phyloP scores from a whole-genome alignment of 2,113 vertebrate species.

The Anarrhichthys ocellatus region DNA sequence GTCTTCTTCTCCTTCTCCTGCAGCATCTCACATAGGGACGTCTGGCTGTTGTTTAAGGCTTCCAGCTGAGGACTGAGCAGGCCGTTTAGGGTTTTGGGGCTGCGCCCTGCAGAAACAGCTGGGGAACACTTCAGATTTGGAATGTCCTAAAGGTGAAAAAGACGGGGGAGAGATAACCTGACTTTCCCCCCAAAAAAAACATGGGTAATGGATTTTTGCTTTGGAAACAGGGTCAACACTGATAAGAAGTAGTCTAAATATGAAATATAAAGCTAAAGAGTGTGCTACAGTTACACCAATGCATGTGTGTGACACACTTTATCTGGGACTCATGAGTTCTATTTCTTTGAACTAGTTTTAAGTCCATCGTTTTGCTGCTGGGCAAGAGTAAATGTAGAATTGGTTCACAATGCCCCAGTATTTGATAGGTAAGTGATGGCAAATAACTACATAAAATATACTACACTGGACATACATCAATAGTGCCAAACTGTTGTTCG shows the following conservation, averaged over 20 bases:
- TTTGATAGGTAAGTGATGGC: background rate
- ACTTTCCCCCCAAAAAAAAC: constrained; percentile 63
- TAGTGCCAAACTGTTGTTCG: background rate
- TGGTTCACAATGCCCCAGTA: background rate
- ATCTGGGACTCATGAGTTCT: constrained; percentile 48
- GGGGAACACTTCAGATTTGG: constrained; percentile 75
- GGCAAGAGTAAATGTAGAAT: constrained; percentile 7
- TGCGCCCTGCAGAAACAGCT: constrained; percentile 81
- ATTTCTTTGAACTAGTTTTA: constrained; percentile 55
- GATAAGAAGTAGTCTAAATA: background rate
- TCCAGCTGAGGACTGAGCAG: constrained; percentile 91
- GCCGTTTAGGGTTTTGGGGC: constrained; percentile 90
- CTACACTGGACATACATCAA: background rate
- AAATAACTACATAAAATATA: background rate
- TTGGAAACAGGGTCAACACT: constrained; percentile 38
- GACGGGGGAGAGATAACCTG: constrained; percentile 31
- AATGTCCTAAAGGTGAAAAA: constrained; percentile 70
- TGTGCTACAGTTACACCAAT: constrained; percentile 13
- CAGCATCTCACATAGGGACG: constrained; percentile 94
- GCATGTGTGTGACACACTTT: constrained; percentile 24
- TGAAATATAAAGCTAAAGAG: constrained; percentile 23
- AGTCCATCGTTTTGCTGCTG: constrained; percentile 21
- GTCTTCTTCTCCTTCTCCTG: constrained; percentile 90
- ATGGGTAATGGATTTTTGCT: background rate
- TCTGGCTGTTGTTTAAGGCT: constrained; percentile 92